phyloP scores from a whole-genome alignment of 2,113 vertebrate species.

The Heterotis niloticus region DNA sequence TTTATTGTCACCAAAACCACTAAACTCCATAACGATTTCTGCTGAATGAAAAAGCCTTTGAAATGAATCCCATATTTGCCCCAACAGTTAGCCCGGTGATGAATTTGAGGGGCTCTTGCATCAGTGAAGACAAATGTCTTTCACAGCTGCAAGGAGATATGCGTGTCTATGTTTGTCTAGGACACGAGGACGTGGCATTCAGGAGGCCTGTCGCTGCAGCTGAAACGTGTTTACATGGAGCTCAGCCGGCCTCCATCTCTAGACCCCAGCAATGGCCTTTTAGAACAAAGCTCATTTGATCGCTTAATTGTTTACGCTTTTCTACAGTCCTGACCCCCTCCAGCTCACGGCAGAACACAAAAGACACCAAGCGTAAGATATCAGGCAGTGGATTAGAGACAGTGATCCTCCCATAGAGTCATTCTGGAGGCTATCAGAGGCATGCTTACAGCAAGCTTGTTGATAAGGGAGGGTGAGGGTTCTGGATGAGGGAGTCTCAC shows the following conservation, averaged over 20 bases:
- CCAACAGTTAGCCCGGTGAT: slow-evolving; percentile 36
- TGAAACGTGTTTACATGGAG: slow-evolving; percentile 51
- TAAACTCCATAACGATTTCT: slow-evolving; percentile 25
- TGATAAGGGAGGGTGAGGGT: neutral
- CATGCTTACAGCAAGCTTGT: neutral
- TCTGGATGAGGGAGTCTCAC: neutral
- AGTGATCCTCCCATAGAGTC: slow-evolving; percentile 52
- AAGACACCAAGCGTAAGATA: slow-evolving; percentile 43
- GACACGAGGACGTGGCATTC: neutral
- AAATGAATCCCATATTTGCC: slow-evolving; percentile 37
- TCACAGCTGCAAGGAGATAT: slow-evolving; percentile 7
- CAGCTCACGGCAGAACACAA: slow-evolving; percentile 31
- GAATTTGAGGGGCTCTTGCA: slow-evolving; percentile 39
- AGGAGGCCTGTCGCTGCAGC: slow-evolving; percentile 46
- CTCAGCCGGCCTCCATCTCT: slow-evolving; percentile 48
- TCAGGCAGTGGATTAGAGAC: slow-evolving; percentile 61
- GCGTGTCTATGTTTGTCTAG: too few relatives aligned
- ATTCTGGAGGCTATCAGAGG: slow-evolving; percentile 28
- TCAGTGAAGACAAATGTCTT: slow-evolving; percentile 33
- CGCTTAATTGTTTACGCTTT: slow-evolving; percentile 62
- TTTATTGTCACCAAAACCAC: slow-evolving; percentile 33
- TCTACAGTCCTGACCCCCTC: slow-evolving; percentile 44
- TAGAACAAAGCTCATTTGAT: slow-evolving; percentile 51
- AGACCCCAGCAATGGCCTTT: neutral
- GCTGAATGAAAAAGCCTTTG: slow-evolving; percentile 39